phyloP scores from a whole-genome alignment of 2,888 invertebrate species.

The Trilocha varians region DNA sequence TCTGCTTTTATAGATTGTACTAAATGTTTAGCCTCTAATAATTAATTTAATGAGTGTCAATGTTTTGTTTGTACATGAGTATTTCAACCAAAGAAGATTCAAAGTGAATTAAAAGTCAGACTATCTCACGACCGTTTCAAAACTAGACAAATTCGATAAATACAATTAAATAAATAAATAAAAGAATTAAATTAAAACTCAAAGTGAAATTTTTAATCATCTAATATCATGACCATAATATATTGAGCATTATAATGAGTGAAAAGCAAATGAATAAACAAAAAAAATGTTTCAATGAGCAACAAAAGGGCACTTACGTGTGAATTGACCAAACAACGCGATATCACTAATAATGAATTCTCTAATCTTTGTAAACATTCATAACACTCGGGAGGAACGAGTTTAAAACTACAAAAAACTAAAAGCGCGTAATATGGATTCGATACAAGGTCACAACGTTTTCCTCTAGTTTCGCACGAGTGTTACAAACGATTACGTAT shows the following conservation, averaged over 20 bases:
- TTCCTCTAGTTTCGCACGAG: background rate
- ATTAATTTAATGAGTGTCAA: too few relatives aligned
- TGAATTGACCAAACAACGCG: conserved; percentile 64
- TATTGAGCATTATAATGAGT: conserved; percentile 71
- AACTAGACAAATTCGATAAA: background rate
- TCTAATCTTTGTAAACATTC: conserved; percentile 27
- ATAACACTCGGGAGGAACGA: background rate
- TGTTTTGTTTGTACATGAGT: too few relatives aligned
- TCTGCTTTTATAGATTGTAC: too few relatives aligned
- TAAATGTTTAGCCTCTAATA: too few relatives aligned
- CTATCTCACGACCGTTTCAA: background rate
- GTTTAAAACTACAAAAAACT: background rate
- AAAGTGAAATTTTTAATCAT: conserved; percentile 41
- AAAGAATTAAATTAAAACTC: conserved; percentile 49
- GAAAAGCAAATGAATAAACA: conserved; percentile 44
- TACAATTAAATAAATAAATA: conserved; percentile 37
- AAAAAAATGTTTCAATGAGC: conserved; percentile 45
- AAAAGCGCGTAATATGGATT: background rate
- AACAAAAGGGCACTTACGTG: conserved; percentile 56
- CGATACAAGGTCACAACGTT: background rate
- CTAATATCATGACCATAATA: conserved; percentile 66
- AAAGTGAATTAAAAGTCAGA: too few relatives aligned
- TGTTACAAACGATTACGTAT: conserved; percentile 9
- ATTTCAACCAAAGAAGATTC: too few relatives aligned
- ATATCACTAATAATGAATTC: conserved; percentile 34